Base-by-base conservation (phyloP, 2,888 invertebrate genomes). In the Andrena flavipes region DNA sequence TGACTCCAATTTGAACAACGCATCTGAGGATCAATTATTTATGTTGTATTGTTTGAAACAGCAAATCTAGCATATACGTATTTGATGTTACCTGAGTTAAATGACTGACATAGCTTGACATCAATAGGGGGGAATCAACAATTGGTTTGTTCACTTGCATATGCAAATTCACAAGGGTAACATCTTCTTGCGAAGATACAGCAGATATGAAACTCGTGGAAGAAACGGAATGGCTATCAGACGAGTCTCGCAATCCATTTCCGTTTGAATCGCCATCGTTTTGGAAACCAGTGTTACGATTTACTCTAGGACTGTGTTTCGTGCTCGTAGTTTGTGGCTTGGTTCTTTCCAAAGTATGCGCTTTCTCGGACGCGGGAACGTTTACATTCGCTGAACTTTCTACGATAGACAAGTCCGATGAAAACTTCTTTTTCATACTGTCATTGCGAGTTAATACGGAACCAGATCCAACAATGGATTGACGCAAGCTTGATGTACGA, bases 51-150 rank as follows among this genome's bases (percentile, higher is more conserved):
- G 0, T 3, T 23, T 59, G 5, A 4, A 23, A 62, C 29, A 54
- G n/a, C n/a, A 64, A 74, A 49, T 49, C 23, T 23, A 8, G 20
- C n/a, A n/a, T 16, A 73, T 6, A 23, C 6, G n/a, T 30, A 8
- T 30, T 29, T 29, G 56, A 76, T 62, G 49, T 35, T 88, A 97
- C 97, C 94, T 98, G 98, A 2, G 98, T 98, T 91, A 99, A 95
- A 94, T 99, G 98, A 90, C 97, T 97, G 92, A 98, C 96, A 93
- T 99, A 99, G 91, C 98, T 98, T 4, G 98, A 97, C 98, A 99
- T 98, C 0, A 99, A 95, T 71, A 99, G 95, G 0, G 99, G 98
- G 0, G 99, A 99, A 91, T 99, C 98, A 6, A 98, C 97, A 84
- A 99, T 99, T 0, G 99, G 97, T 88, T 96, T 96, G 93, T 98